A percentile compares a stretch with the other conserved stretches of the same genome.
These are phyloP conservation scores for Melanerpes aurifrons DNA, from an alignment of 2,113 vertebrate species.

Conservation along the genomic window DNA sequence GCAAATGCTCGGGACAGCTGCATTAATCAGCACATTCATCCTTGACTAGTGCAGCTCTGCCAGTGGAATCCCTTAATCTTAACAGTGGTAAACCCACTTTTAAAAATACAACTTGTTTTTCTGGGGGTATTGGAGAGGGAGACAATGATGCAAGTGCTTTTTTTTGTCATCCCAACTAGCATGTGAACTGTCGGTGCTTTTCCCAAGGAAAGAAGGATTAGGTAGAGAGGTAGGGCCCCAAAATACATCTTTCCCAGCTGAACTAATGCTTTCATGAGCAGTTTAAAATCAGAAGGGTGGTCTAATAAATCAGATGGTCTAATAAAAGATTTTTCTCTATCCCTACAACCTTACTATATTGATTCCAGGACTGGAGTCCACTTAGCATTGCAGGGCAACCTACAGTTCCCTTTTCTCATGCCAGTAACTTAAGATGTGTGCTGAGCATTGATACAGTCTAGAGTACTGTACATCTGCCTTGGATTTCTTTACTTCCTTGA, in stretches of 20 bases:
- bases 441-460: background rate
- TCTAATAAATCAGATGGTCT: background rate
- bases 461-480: background rate
- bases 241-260: background rate
- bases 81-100: background rate
- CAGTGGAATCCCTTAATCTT: background rate
- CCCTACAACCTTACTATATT: background rate
- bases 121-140: background rate
- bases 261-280: background rate
- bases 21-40: conserved; percentile 2
- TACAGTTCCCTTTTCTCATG: background rate
- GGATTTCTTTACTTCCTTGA: background rate
- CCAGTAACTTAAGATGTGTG: background rate
- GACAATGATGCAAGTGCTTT: background rate
- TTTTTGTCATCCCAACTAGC: background rate
- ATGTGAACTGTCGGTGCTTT: background rate
- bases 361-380: background rate
- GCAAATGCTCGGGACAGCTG: conserved; percentile 15
- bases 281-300: background rate
- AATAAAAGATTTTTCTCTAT: background rate
- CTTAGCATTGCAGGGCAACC: background rate
- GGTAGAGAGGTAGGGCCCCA: background rate
- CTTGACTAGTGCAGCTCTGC: background rate
- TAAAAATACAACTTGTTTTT: background rate
- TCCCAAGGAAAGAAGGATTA: background rate